Conservation (phyloP, 2,888 invertebrate genomes). For the Macrosoma leucophasiata region DNA sequence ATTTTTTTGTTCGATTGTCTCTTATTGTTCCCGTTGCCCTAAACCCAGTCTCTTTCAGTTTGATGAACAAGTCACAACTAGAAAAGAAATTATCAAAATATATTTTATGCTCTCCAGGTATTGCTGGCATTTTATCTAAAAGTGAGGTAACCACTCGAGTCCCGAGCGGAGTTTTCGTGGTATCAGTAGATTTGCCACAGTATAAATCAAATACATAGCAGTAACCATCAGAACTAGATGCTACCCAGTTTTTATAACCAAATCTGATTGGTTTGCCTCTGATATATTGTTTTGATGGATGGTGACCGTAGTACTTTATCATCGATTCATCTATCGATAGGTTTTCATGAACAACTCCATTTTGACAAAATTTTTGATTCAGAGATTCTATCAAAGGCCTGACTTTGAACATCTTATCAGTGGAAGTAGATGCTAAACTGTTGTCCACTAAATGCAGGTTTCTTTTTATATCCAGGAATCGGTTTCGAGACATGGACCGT, state of each 20-base stretch:
- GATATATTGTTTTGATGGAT: conserved; percentile 12
- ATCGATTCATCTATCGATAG: conserved; percentile 9
- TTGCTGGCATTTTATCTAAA: conserved; percentile 12
- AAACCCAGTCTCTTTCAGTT: not conserved
- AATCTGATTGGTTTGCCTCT: conserved; percentile 15
- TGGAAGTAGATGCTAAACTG: conserved; percentile 6
- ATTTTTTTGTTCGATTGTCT: conserved; percentile 3
- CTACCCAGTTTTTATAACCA: conserved; percentile 13
- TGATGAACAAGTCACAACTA: conserved; percentile 1
- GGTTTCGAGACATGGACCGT: conserved; percentile 9
- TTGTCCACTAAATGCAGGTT: conserved; percentile 17
- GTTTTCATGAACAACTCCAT: conserved; percentile 1
- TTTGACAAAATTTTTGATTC: not conserved
- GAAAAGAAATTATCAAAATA: conserved; percentile 10
- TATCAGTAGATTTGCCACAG: conserved; percentile 6
- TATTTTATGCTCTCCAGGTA: conserved; percentile 16
- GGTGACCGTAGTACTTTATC: conserved; percentile 11
- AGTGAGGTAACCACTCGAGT: conserved; percentile 16
- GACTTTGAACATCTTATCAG: conserved; percentile 9
- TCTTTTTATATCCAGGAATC: conserved; percentile 15
- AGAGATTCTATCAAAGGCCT: conserved; percentile 1
- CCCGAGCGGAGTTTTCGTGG: conserved; percentile 7
- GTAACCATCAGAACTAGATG: conserved; percentile 5
- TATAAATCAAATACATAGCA: conserved; percentile 7
- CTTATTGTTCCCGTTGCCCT: conserved; percentile 2